Evolutionary conservation across 2,113 vertebrate species (phyloP).

Genomic region (Ardeotis arabs): DNA sequence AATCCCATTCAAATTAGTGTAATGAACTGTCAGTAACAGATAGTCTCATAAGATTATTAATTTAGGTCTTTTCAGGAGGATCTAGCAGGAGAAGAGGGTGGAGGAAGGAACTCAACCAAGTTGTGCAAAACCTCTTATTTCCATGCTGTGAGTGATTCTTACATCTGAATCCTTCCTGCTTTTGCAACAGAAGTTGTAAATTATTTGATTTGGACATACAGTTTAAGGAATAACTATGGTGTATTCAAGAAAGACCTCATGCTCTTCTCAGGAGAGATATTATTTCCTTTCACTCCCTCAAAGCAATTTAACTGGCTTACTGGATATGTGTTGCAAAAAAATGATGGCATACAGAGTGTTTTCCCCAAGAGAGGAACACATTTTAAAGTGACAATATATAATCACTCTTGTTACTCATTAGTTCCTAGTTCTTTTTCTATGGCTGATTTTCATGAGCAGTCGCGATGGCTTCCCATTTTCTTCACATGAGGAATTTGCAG

Average conservation of each 20-base stretch:
- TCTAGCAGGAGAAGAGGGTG: not conserved
- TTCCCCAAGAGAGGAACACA: not conserved
- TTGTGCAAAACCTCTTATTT: not conserved
- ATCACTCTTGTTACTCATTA: not conserved
- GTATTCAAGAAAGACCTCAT: not conserved
- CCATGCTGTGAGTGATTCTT: not conserved
- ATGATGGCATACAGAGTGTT: not conserved
- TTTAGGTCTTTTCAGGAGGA: not conserved
- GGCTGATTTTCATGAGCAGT: accelerated
- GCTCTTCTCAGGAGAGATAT: not conserved
- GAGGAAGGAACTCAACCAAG: not conserved
- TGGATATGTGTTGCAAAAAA: not conserved
- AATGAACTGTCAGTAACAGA: not conserved
- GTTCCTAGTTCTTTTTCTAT: not conserved
- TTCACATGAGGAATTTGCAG: not conserved
- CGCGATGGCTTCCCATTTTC: accelerated
- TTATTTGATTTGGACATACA: not conserved
- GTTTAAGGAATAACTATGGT: not conserved
- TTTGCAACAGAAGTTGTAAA: not conserved
- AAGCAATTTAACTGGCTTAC: not conserved
- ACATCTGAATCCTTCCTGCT: not conserved
- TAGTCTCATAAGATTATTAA: not conserved
- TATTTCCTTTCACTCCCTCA: not conserved
- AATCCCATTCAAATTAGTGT: not conserved
- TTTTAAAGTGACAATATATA: not conserved